These are phyloP conservation scores for Zeuzera pyrina DNA, from an alignment of 2,888 invertebrate genomes.

Conservation along the genomic window DNA sequence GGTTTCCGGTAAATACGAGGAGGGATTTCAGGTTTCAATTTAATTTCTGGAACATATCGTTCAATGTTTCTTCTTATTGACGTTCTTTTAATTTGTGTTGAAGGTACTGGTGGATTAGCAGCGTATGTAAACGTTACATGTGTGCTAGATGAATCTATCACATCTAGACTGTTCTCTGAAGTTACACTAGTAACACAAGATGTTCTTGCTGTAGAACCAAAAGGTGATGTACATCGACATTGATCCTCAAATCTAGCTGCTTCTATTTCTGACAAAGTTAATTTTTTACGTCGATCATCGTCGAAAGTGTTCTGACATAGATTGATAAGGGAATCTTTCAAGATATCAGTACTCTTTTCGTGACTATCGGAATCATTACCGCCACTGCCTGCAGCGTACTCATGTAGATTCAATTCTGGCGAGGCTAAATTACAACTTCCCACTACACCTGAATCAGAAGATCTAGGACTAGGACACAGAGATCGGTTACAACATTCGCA, in stretches of 20 bases:
- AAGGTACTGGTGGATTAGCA: constrained; percentile 55
- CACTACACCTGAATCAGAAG: constrained; percentile 89
- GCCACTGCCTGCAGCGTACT: constrained; percentile 33
- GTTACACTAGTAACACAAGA: constrained; percentile 74
- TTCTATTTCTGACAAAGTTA: constrained; percentile 73
- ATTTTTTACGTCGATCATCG: constrained; percentile 40
- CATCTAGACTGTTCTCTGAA: constrained; percentile 71
- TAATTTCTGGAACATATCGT: constrained; percentile 53
- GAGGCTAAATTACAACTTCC: constrained; percentile 85
- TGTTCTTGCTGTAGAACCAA: constrained; percentile 80
- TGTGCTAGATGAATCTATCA: constrained; percentile 65
- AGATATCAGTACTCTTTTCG: constrained; percentile 38
- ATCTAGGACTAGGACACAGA: constrained; percentile 78
- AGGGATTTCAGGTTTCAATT: constrained; percentile 57
- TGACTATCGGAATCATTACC: constrained; percentile 52
- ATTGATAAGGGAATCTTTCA: constrained; percentile 37
- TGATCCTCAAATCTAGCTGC: constrained; percentile 78
- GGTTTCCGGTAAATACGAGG: constrained; percentile 61
- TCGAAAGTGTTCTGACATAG: no score
- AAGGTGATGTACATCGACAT: constrained; percentile 81
- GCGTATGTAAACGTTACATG: constrained; percentile 66
- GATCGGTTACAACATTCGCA: constrained; percentile 77
- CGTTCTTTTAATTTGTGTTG: constrained; percentile 63
- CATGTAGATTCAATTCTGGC: constrained; percentile 75
- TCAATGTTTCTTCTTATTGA: constrained; percentile 61